phyloP scores from a whole-genome alignment of 1,140 invertebrate species.

The Charaxes varanes region DNA sequence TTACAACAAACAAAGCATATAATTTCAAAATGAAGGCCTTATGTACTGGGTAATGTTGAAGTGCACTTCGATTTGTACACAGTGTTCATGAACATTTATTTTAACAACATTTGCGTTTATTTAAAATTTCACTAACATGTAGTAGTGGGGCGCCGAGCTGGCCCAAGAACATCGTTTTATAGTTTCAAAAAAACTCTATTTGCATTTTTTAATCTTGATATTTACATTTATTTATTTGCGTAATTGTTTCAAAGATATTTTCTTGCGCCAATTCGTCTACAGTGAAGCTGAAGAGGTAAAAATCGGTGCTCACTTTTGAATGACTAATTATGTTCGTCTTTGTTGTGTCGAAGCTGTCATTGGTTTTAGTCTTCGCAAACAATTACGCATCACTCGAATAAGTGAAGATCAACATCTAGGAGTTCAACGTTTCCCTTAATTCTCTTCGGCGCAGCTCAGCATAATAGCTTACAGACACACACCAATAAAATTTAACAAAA shows the following conservation, averaged over 20 bases:
- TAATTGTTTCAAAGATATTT: no score
- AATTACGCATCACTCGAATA: no score
- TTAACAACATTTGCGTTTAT: constrained; percentile 49
- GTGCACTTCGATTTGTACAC: constrained; percentile 73
- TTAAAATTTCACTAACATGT: constrained; percentile 51
- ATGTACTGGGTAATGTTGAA: constrained; percentile 60
- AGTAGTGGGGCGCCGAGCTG: constrained; percentile 41
- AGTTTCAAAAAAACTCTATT: no score
- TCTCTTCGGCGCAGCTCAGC: constrained; percentile 39
- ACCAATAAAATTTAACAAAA: constrained; percentile 72
- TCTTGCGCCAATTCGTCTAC: no score
- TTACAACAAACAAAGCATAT: constrained; percentile 73
- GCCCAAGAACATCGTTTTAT: constrained; percentile 27
- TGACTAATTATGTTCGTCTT: no score
- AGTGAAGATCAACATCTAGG: no score
- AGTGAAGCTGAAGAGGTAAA: no score
- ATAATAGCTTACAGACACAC: constrained; percentile 55
- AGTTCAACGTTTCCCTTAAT: not conserved
- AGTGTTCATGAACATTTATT: constrained; percentile 65
- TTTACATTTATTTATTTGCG: no score
- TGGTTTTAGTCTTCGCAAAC: no score
- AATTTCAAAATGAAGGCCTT: constrained; percentile 60
- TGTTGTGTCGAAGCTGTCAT: no score
- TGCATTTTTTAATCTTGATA: no score
- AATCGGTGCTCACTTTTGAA: no score